Base-by-base conservation (phyloP, 2,113 vertebrate species). In the Hypomesus transpacificus region DNA sequence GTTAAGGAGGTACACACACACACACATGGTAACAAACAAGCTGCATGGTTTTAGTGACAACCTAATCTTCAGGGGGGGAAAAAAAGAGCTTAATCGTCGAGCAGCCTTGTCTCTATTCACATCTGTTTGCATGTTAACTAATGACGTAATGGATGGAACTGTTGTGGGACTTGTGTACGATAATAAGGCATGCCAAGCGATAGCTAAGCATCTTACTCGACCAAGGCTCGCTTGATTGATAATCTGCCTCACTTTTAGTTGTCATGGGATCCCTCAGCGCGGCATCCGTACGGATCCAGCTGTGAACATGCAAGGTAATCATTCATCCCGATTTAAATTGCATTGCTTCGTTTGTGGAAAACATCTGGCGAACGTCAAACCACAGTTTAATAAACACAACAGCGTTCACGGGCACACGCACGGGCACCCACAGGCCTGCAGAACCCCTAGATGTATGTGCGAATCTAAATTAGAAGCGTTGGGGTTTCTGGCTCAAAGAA, bases 351-450 rank as follows among this genome's bases (percentile, higher is more conserved):
- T 22, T 31, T 5, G 3, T 24, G 34, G 34, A n/a, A 67, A 73
- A 72, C 84, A 84, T 71, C 77, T 81, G 76, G 31, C n/a, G 17
- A 75, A 53, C 54, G 69, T 51, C 59, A 26, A 22, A 22, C 50
- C 60, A 2, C 64, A 51, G 21, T 61, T 58, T 68, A 74, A 65
- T 4, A 0, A 31, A 34, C 7, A 75, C 18, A 26, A 24, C 46
- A 3, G 51, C n/a, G 46, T 52, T 24, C 53, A 54, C 75, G 66
- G 21, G 68, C 8, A 69, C 20, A 59, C 52, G 64, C 54, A 75
- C 18, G 53, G 6, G 63, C 22, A 57, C 50, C 31, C 31, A 34
- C 31, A 7, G 31, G 31, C 31, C 31, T 7, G 31, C 31, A 4
- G 31, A 34, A 34, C 31, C 31, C 31, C 31, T 34, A 7, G 31